phyloP scores from a whole-genome alignment of 1,140 invertebrate species.

The Leptinotarsa defecta region DNA sequence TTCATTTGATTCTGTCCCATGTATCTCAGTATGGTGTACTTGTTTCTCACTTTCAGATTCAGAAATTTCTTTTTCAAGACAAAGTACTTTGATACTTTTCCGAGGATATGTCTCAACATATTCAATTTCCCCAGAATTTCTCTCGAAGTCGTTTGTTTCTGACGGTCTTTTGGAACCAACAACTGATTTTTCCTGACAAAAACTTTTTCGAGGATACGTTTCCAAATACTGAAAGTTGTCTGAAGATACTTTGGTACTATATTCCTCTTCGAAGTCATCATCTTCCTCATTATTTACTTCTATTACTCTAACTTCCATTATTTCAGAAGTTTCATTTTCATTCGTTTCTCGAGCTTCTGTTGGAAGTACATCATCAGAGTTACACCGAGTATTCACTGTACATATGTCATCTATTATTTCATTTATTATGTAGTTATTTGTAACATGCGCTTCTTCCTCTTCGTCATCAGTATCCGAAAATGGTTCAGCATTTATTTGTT shows the following conservation, averaged over 20 bases:
- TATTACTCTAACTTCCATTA: conserved; percentile 32
- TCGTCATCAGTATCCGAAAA: conserved; percentile 24
- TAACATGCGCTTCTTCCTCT: conserved; percentile 10
- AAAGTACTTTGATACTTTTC: conserved; percentile 4
- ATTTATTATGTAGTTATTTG: conserved; percentile 12
- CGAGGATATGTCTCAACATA: conserved; percentile 11
- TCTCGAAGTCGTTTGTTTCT: neutral
- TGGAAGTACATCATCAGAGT: neutral
- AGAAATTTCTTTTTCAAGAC: neutral
- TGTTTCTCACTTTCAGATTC: neutral
- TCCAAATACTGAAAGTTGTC: neutral
- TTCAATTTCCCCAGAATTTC: conserved; percentile 1
- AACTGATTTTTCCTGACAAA: neutral
- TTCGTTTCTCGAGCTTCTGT: neutral
- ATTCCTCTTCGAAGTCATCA: conserved; percentile 27
- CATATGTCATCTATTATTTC: conserved; percentile 21
- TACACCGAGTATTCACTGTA: neutral
- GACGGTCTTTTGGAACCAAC: neutral
- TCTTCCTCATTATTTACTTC: conserved; percentile 27
- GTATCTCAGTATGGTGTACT: neutral
- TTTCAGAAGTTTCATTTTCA: conserved; percentile 21
- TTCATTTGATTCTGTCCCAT: neutral
- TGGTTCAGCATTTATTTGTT: neutral
- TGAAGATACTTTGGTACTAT: neutral
- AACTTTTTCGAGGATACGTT: conserved; percentile 2